Conservation (phyloP, 1,140 invertebrate species). For the Neoseiulus cucumeris region DNA sequence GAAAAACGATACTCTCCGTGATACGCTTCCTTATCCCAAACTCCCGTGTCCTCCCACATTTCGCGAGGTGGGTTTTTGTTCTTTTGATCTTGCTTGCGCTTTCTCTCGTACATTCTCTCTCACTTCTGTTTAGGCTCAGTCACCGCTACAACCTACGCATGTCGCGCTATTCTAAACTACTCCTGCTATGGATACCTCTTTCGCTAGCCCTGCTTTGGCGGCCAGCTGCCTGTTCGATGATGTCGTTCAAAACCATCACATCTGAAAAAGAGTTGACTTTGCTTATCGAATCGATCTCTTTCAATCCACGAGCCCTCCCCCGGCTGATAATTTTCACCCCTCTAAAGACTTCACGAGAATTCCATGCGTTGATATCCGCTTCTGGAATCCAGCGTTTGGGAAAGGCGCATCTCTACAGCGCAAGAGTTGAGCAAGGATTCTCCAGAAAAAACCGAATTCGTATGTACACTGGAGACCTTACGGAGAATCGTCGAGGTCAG, state of each 20-base stretch:
- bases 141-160: slow-evolving; percentile 12
- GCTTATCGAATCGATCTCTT: too few species aligned
- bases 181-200: slow-evolving; percentile 33
- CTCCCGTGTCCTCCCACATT: too few species aligned
- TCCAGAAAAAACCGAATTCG: not conserved
- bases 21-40: too few species aligned
- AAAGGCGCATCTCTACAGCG: too few species aligned
- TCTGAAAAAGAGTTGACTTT: slow-evolving; percentile 45
- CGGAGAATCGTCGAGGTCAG: not conserved
- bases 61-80: not conserved
- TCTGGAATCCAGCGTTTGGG: too few species aligned
- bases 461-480: not conserved
- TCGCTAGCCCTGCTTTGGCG: slow-evolving; percentile 60
- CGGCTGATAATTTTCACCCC: too few species aligned
- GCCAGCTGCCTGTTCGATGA: slow-evolving; percentile 82
- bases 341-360: too few species aligned
- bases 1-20: too few species aligned
- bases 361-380: too few species aligned
- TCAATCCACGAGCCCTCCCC: too few species aligned
- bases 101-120: not conserved
- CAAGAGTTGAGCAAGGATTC: too few species aligned
- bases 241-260: slow-evolving; percentile 91
- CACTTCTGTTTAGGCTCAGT: not conserved
- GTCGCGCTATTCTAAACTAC: slow-evolving; percentile 8
- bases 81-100: slow-evolving; percentile 10